Conservation (phyloP, 2,888 invertebrate genomes). For the Clistopyga incitator region DNA sequence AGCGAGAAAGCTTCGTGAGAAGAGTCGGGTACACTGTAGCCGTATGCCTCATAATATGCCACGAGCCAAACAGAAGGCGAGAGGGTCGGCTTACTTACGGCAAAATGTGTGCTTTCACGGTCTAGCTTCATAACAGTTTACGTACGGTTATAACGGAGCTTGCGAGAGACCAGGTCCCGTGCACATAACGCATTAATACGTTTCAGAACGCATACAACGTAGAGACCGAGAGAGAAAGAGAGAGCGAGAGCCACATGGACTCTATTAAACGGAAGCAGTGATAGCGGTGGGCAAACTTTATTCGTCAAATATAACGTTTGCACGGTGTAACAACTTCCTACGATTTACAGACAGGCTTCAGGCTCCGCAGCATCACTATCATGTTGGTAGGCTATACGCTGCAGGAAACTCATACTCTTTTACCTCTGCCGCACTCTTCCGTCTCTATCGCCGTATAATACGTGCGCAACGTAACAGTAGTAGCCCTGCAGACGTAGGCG, state of each 20-base stretch:
- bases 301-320: slow-evolving; percentile 53
- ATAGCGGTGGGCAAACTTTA: slow-evolving; percentile 46
- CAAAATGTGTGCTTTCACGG: slow-evolving; percentile 48
- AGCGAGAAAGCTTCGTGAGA: slow-evolving; percentile 11
- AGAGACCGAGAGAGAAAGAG: not conserved
- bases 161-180: slow-evolving; percentile 8
- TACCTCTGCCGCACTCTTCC: not conserved
- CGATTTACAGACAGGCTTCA: slow-evolving; percentile 42
- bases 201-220: slow-evolving; percentile 41
- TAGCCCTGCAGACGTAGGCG: slow-evolving; percentile 3
- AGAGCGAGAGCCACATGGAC: slow-evolving; percentile 14
- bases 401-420: slow-evolving; percentile 9
- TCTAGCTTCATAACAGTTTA: slow-evolving; percentile 45
- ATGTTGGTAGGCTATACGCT: slow-evolving; percentile 16
- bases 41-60: not conserved
- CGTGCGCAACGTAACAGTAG: slow-evolving; percentile 4
- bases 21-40: slow-evolving; percentile 9
- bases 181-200: slow-evolving; percentile 56
- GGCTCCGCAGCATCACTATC: not conserved
- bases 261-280: slow-evolving; percentile 39
- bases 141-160: slow-evolving; percentile 47
- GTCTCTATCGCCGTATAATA: slow-evolving; percentile 22
- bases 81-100: slow-evolving; percentile 44
- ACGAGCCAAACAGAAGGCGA: not conserved
- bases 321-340: slow-evolving; percentile 45